These are phyloP conservation scores for Aplysina aerophoba DNA, from an alignment of 37 sponge, comb jelly and placozoan genomes.

Conservation along the genomic window DNA sequence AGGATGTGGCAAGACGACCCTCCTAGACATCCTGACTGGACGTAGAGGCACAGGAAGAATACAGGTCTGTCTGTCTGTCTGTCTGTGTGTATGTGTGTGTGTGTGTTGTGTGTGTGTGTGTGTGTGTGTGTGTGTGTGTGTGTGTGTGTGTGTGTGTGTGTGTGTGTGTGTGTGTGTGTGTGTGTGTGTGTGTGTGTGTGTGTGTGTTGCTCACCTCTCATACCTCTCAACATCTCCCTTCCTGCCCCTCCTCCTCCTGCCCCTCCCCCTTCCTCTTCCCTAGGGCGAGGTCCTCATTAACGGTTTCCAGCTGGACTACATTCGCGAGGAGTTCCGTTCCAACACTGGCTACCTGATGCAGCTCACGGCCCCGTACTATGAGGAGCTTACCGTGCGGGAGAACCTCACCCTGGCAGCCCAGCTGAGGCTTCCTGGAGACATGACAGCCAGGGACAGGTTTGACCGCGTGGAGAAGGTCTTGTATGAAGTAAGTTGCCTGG, in stretches of 20 bases:
- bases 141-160: neutral
- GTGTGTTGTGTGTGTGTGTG: neutral
- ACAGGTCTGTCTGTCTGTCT: neutral
- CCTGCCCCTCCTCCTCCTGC: neutral
- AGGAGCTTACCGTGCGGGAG: constrained; percentile 78
- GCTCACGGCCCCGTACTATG: constrained; percentile 70
- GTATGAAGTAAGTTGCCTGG: constrained; percentile 58
- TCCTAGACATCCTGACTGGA: constrained; percentile 52
- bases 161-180: neutral
- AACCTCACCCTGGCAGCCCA: constrained; percentile 75
- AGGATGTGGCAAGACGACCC: constrained; percentile 64
- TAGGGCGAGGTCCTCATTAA: constrained; percentile 12
- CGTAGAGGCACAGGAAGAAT: constrained; percentile 4
- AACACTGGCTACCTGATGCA: constrained; percentile 70
- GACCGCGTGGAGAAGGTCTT: constrained; percentile 79
- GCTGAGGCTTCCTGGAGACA: constrained; percentile 58
- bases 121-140: neutral
- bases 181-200: constrained; percentile 4
- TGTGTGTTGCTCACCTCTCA: neutral
- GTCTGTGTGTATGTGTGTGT: neutral
- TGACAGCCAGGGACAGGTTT: constrained; percentile 60
- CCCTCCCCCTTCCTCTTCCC: neutral
- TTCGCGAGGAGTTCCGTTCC: neutral
- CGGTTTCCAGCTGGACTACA: neutral
- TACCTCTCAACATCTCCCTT: neutral